These are phyloP conservation scores for Nothocercus nigrocapillus DNA, from an alignment of 2,113 vertebrate species.

Conservation along the genomic window DNA sequence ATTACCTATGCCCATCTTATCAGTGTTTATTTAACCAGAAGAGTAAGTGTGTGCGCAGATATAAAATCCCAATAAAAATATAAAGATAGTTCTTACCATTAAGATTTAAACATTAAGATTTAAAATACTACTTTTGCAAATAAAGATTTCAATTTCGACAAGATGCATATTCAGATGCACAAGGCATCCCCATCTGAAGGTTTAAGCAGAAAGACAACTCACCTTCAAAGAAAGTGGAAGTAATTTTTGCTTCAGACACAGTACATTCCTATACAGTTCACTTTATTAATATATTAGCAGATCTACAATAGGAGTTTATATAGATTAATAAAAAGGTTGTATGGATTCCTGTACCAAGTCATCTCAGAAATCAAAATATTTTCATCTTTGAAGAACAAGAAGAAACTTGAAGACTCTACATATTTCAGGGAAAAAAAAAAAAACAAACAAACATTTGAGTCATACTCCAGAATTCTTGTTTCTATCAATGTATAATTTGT, in stretches of 20 bases:
- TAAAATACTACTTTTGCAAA: neutral
- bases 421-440: neutral
- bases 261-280: conserved; percentile 35
- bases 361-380: neutral
- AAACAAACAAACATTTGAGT: neutral
- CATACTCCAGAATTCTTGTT: neutral
- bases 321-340: neutral
- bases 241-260: conserved; percentile 62
- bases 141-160: neutral
- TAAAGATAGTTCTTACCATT: neutral
- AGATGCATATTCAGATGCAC: conserved; percentile 22
- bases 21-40: neutral
- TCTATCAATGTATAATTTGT: neutral
- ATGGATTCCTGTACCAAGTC: neutral
- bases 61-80: neutral
- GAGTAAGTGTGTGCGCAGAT: neutral
- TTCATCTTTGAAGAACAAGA: neutral
- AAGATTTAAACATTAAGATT: neutral
- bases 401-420: neutral
- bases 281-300: conserved; percentile 41
- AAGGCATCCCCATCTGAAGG: conserved; percentile 21
- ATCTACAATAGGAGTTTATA: conserved; percentile 8
- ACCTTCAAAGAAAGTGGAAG: conserved; percentile 63
- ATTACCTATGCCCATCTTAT: neutral
- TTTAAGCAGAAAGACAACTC: conserved; percentile 30